A percentile compares a stretch with the other conserved stretches of the same genome.
Evolutionary conservation across 1,140 invertebrate genomes (phyloP).

Genomic region (Drosophila kanapiae): DNA sequence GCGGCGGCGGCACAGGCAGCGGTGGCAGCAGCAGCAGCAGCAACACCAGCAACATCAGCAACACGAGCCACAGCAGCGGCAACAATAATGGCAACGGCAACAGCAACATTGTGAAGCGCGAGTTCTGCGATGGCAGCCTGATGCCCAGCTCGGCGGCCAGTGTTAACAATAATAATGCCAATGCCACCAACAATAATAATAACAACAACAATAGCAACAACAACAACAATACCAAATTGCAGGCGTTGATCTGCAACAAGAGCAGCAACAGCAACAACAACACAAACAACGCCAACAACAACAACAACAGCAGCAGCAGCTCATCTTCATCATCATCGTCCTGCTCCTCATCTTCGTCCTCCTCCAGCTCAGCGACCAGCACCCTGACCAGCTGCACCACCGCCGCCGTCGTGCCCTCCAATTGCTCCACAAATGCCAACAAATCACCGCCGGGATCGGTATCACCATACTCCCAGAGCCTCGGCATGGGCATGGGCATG

Average conservation of each 20-base stretch:
- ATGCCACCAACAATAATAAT: constrained; percentile 51
- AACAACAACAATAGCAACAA: constrained; percentile 56
- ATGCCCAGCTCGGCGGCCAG: constrained; percentile 64
- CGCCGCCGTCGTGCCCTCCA: constrained; percentile 78
- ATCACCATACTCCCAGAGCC: constrained; percentile 65
- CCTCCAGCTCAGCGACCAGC: constrained; percentile 76
- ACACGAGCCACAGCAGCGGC: constrained; percentile 50
- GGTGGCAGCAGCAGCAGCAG: constrained; percentile 43
- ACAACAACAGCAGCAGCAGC: constrained; percentile 51
- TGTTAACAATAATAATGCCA: constrained; percentile 59
- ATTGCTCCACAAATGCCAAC: constrained; percentile 82
- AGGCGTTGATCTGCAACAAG: constrained; percentile 53
- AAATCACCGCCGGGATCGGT: constrained; percentile 59
- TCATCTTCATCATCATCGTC: constrained; percentile 77
- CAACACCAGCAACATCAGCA: constrained; percentile 51
- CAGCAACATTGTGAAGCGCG: constrained; percentile 78
- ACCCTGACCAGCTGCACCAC: constrained; percentile 78
- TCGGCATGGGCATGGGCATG: constrained; percentile 36
- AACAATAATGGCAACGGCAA: constrained; percentile 18
- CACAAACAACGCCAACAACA: constrained; percentile 16
- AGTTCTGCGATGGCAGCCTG: constrained; percentile 78
- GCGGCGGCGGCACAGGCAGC: constrained; percentile 2
- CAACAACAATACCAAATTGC: constrained; percentile 70
- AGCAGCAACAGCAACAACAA: constrained; percentile 31
- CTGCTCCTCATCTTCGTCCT: constrained; percentile 71